Base-by-base conservation (phyloP, 2,888 invertebrate genomes). In the Pseudococcus jackbeardsleyi region DNA sequence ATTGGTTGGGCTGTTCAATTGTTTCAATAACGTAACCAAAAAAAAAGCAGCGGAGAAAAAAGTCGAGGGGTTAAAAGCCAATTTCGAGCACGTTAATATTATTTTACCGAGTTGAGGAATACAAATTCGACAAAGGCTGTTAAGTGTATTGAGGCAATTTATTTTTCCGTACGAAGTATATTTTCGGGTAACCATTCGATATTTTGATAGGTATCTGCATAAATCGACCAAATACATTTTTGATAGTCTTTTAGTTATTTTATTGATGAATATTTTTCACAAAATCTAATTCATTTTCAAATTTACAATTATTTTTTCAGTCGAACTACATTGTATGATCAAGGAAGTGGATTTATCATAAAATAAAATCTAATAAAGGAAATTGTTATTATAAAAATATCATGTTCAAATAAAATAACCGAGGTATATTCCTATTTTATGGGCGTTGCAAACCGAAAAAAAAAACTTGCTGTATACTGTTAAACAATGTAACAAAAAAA, bases 1-100 rank as follows among this genome's bases (percentile, higher is more conserved):
- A 82, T 82, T 82, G 79, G 79, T 82, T 46, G 79, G 79, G 79
- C 79, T 42, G 46, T 82, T 82, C 79, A 82, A 82, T 82, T 82
- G 79, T 82, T 82, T 46, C 79, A 46, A 82, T 82, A 82, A 12
- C 46, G 79, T 11, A 82, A 82, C 79, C 79, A 82, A 46, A 82
- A 82, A 46, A 42, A 77, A 17, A 12, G 15, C 9, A 39, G 9
- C 42, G 42, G 42, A 42, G 42, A 42, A 77, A 82, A 46, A 82
- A 82, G 46, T 82, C 79, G 79, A 82, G 79, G 64, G 79, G 79
- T 46, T 82, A 46, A 82, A 82, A 82, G 79, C 79, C 46, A 46
- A 82, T 82, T 82, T 82, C 19, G 46, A 82, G 79, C 79, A 82
- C 46, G 79, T 82, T 82, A 46, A 82, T 82, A 82, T 19, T 33